Evolutionary conservation across 2,888 invertebrate species (phyloP), one percentile per base, ranked within the genome.

Genomic region (Ormyrus nitidulus): DNA sequence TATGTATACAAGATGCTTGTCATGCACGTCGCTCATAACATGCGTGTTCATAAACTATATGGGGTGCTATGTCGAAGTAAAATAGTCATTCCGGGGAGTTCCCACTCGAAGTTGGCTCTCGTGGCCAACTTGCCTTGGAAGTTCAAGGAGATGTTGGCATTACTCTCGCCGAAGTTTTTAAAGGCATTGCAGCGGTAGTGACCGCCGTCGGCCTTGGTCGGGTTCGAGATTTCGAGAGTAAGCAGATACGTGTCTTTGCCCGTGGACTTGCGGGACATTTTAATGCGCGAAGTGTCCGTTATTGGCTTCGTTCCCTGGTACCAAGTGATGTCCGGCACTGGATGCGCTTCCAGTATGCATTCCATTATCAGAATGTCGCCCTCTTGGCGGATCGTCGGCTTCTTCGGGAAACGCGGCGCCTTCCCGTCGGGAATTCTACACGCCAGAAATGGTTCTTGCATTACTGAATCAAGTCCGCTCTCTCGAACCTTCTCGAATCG

Each of bases 81-180:
- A 62, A 13, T n/a, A 46, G 11, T 9, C 58, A 66, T 59, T 51
- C 1, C 3, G 58, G 56, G 48, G 34, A 34, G 44, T n/a, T 71
- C 61, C 34, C 51, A 79, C 46, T n/a, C 54, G 62, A 34, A 34
- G 13, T 44, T 19, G 44, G 10, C n/a, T 46, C 13, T 69, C 34
- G 48, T 44, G 11, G 34, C 77, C 80, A 87, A 88, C 92, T 94
- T 95, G 97, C 98, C 98, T 96, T 98, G 97, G 93, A 99, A 98
- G 92, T 99, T 99, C 90, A 99, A 96, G 90, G 99, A 98, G 93
- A 99, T 99, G 92, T 99, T 99, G 88, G 99, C 99, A 93, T 99
- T 99, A 93, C 98, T 98, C 94, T 99, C 99, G 92, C 99, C 99
- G 92, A 95, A 96, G 91, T 96, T 95, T 94, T 99, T 99, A 93